A percentile compares a stretch with the other conserved stretches of the same genome.
These are phyloP conservation scores for Conopomorpha cramerella DNA, from an alignment of 1,140 invertebrate genomes.

Conservation along the genomic window DNA sequence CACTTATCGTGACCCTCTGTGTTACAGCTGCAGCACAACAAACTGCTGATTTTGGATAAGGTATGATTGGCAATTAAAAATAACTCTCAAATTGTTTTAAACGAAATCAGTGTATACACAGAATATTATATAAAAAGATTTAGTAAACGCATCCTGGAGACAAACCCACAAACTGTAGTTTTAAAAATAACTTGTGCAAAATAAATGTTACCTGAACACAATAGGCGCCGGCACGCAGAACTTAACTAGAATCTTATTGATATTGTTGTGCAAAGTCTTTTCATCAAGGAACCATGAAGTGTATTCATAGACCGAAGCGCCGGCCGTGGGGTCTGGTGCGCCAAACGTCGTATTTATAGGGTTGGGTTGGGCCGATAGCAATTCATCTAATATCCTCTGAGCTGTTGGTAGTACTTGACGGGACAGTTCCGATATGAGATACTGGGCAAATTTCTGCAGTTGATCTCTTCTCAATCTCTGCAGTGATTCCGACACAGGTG, in stretches of 20 bases:
- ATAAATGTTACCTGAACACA: constrained; percentile 80
- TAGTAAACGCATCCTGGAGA: too few relatives aligned
- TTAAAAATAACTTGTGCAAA: too few relatives aligned
- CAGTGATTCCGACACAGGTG: constrained; percentile 96
- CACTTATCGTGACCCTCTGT: too few relatives aligned
- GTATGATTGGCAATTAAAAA: too few relatives aligned
- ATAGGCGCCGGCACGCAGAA: constrained; percentile 97
- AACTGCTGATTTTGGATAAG: too few relatives aligned
- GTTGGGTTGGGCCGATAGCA: constrained; percentile 87
- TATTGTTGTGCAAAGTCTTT: constrained; percentile 95
- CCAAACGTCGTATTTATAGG: constrained; percentile 93
- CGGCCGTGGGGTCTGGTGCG: constrained; percentile 95
- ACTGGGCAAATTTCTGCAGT: constrained; percentile 98
- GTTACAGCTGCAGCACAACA: too few relatives aligned
- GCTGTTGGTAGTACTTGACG: constrained; percentile 97
- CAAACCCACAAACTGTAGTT: too few relatives aligned
- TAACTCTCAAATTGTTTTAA: too few relatives aligned
- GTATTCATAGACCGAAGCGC: constrained; percentile 92
- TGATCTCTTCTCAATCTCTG: constrained; percentile 91
- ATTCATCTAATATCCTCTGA: constrained; percentile 92
- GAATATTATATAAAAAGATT: too few relatives aligned
- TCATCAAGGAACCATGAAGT: constrained; percentile 98
- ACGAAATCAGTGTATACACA: too few relatives aligned
- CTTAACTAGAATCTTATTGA: constrained; percentile 97
- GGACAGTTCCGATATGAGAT: constrained; percentile 97